phyloP scores from a whole-genome alignment of 2,888 invertebrate genomes.

The Noctuana brunneofusca region DNA sequence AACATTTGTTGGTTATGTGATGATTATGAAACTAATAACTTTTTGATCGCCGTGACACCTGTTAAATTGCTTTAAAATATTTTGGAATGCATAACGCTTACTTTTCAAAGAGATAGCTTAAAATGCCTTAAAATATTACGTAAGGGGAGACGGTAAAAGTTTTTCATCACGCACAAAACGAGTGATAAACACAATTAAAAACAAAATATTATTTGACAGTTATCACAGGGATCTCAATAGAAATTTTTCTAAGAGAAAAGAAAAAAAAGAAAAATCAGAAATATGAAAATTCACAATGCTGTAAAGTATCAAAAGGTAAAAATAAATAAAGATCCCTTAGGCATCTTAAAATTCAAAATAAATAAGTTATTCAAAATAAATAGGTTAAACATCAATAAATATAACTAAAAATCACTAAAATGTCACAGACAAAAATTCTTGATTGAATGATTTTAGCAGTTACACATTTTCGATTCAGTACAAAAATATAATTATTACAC shows the following conservation, averaged over 20 bases:
- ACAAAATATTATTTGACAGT: conserved; percentile 48
- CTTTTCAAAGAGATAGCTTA: background rate
- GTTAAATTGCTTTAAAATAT: conserved; percentile 21
- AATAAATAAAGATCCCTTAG: background rate
- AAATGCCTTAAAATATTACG: too few species aligned
- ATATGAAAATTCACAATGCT: background rate
- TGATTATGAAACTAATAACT: conserved; percentile 26
- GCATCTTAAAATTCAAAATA: background rate
- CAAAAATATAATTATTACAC: too few species aligned
- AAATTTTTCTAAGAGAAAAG: background rate
- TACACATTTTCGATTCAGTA: too few species aligned
- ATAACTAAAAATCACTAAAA: background rate
- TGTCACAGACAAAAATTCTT: too few species aligned
- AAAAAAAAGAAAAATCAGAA: background rate
- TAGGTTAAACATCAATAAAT: background rate
- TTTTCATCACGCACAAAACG: background rate
- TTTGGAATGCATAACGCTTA: background rate
- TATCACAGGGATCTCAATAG: conserved; percentile 27
- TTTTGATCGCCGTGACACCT: conserved; percentile 30
- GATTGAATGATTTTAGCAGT: too few species aligned
- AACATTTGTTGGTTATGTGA: conserved; percentile 23
- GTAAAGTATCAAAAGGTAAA: background rate
- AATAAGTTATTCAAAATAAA: too few species aligned
- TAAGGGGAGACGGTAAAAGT: too few species aligned
- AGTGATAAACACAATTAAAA: too few species aligned